phyloP scores from a whole-genome alignment of 2,797 vertebrate species.

The Morus bassanus region DNA sequence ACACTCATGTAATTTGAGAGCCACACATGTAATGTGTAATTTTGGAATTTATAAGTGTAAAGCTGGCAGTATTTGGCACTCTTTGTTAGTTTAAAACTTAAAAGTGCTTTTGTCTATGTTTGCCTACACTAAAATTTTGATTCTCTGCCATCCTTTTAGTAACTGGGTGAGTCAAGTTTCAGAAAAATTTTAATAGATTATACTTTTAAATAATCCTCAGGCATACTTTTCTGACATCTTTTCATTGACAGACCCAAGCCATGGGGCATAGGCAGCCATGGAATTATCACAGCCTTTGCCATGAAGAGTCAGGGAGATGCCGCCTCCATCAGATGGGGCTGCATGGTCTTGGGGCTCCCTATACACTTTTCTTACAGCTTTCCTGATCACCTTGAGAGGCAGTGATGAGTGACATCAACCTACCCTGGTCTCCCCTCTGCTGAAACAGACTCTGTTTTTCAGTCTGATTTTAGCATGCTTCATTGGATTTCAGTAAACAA shows the following conservation, averaged over 20 bases:
- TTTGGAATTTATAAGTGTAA: not conserved
- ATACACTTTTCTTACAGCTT: not conserved
- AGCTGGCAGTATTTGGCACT: not conserved
- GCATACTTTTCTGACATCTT: not conserved
- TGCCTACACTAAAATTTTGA: not conserved
- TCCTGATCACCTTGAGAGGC: constrained; percentile 14
- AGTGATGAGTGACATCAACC: constrained; percentile 11
- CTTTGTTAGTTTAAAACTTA: not conserved
- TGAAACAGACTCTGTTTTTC: constrained; percentile 11
- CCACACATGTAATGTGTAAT: fast-evolving
- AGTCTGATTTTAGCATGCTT: constrained; percentile 38
- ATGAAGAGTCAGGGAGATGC: not conserved
- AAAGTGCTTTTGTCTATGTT: not conserved
- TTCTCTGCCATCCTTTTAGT: not conserved
- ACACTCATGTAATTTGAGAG: not conserved
- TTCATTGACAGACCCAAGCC: not conserved
- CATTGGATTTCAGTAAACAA: constrained; percentile 59
- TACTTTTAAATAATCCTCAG: not conserved
- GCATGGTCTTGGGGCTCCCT: not conserved
- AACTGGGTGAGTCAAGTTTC: not conserved
- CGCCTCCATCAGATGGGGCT: not conserved
- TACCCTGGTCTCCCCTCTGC: not conserved
- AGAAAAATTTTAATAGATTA: not conserved
- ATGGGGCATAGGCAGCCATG: not conserved
- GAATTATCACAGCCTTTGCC: not conserved